A percentile compares a stretch with the other conserved stretches of the same genome.
Conservation (phyloP, 2,888 invertebrate species). For the Sinotaia quadrata region DNA sequence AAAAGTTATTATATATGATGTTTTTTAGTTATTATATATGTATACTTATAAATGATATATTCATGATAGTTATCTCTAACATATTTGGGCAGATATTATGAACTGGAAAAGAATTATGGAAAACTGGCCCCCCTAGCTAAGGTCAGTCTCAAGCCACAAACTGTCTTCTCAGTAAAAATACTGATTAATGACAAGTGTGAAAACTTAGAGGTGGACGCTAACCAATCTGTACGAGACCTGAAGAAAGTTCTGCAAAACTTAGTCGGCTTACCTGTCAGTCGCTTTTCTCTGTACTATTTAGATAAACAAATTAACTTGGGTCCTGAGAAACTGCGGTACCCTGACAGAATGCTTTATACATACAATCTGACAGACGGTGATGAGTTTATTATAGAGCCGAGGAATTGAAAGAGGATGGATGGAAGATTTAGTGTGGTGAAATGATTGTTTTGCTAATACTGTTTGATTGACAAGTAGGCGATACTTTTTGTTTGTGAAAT, state of each 20-base stretch:
- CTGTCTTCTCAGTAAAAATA: conserved; percentile 75
- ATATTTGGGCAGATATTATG: conserved; percentile 82
- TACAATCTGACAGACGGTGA: conserved; percentile 73
- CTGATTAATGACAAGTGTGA: conserved; percentile 73
- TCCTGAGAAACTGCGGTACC: conserved; percentile 91
- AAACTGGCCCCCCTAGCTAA: conserved; percentile 91
- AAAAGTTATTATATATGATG: too few species aligned
- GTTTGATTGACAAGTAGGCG: too few species aligned
- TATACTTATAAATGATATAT: too few species aligned
- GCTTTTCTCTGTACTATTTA: conserved; percentile 90
- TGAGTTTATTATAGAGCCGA: conserved; percentile 36
- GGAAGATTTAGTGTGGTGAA: not conserved
- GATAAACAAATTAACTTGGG: conserved; percentile 77
- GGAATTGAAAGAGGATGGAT: too few species aligned
- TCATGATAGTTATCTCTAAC: too few species aligned
- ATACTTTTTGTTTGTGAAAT: too few species aligned
- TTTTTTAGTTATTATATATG: too few species aligned
- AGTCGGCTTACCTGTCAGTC: conserved; percentile 83
- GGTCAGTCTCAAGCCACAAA: conserved; percentile 81
- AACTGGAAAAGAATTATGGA: conserved; percentile 88
- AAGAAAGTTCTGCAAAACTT: conserved; percentile 64
- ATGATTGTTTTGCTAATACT: not conserved
- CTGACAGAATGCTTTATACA: conserved; percentile 90
- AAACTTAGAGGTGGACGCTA: conserved; percentile 78
- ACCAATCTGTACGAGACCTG: conserved; percentile 81